Base-by-base conservation (phyloP, 1,140 invertebrate genomes). In the Platorchestia sp. region DNA sequence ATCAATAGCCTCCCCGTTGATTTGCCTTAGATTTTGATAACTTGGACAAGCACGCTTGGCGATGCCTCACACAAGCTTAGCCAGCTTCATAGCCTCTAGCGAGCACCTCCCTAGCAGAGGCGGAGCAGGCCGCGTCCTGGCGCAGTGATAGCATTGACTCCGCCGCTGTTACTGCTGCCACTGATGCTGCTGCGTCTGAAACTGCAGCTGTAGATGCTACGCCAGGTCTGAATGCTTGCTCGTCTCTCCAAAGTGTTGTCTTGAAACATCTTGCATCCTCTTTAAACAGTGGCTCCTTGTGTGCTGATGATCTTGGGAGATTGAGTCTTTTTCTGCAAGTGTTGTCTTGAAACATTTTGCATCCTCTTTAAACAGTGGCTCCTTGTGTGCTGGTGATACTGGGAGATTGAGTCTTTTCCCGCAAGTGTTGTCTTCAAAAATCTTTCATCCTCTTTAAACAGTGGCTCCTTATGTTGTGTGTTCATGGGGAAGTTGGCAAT, bases 221-320 rank as follows among this genome's bases (percentile, higher is more conserved):
- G 96, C 95, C 95, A 95, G 95, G 96, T 96, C 95, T 95, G 95
- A 96, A 95, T 86, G 95, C 91, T 96, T 95, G 44, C 75, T 95
- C 95, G 95, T 86, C 95, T 96, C 47, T 45, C 14, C 90, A 93
- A 10, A 36, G 90, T 22, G 14, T 45, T 51, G 14, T 93, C 1
- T 51, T 45, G 86, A 86, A 40, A 51, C 14, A 44, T 86, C 95
- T 95, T 95, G 95, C 93, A 45, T 95, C 95, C 47, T 75, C 36
- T 75, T 36, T 22, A 10, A 75, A 3, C 59, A 75, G 59, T 75
- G 10, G 7, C 36, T 75, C 59, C 27, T 27, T 10, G 1, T 75
- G 59, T 75, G 14, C 14, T 36, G 59, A 75, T 75, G 59, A 3
- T 75, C 14, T 36, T 36, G 14, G 59, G 14, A 3, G 14, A 22